Conservation (phyloP, 2,888 invertebrate genomes). For the Camptogramma bilineatum region DNA sequence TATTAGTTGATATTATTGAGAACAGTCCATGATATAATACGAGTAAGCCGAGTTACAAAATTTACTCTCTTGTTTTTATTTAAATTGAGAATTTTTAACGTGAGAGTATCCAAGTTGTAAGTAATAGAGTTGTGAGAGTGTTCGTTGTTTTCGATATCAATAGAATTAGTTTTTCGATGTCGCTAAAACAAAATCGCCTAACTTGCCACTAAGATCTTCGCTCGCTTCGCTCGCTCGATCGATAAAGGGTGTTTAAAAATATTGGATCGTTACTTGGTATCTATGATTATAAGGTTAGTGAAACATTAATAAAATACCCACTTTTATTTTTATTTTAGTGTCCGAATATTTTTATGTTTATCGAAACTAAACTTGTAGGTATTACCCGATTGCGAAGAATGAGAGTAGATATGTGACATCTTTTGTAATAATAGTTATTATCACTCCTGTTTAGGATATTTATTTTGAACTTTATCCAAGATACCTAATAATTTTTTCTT, state of each 20-base stretch:
- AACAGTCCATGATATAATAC: conserved; percentile 7
- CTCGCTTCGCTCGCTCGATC: too few relatives aligned
- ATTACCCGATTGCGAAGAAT: too few relatives aligned
- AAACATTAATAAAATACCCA: not conserved
- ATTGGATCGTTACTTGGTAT: not conserved
- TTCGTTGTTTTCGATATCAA: not conserved
- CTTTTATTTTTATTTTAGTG: too few relatives aligned
- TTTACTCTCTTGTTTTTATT: too few relatives aligned
- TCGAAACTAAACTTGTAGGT: too few relatives aligned
- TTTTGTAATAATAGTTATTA: too few relatives aligned
- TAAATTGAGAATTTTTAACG: not conserved
- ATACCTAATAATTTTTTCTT: not conserved
- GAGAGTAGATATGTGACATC: too few relatives aligned
- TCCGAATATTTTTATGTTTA: too few relatives aligned
- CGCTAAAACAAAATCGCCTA: conserved; percentile 1
- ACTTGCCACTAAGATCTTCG: too few relatives aligned
- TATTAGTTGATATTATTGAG: conserved; percentile 11
- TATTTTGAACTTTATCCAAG: too few relatives aligned
- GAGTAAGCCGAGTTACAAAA: not conserved
- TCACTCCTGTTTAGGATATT: too few relatives aligned
- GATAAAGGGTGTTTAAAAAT: not conserved
- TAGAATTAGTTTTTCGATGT: not conserved
- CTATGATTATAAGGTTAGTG: not conserved
- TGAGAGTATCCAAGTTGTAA: not conserved
- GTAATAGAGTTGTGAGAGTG: conserved; percentile 5